Evolutionary conservation across 2,113 vertebrate species (phyloP).

Genomic region (Leucopsar rothschildi): DNA sequence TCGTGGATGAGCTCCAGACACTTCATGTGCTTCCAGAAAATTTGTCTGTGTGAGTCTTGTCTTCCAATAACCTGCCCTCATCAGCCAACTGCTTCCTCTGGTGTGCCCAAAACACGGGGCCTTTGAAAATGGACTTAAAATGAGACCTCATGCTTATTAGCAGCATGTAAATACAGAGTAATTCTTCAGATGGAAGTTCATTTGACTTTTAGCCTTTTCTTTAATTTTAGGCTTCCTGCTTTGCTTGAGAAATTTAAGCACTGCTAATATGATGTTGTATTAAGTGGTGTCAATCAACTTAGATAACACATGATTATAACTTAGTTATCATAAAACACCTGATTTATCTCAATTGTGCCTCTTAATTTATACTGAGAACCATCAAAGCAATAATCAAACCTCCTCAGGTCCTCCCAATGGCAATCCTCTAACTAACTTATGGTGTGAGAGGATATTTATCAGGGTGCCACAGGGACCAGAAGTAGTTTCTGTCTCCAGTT

Average conservation of each 20-base stretch:
- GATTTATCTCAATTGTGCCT: neutral
- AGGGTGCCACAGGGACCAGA: neutral
- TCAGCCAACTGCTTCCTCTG: neutral
- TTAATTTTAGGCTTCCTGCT: neutral
- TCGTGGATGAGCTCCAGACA: neutral
- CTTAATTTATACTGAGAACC: neutral
- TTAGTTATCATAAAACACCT: neutral
- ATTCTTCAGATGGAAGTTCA: neutral
- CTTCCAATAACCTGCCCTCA: neutral
- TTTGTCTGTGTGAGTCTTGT: neutral
- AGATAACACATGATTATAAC: neutral
- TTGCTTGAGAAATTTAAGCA: neutral
- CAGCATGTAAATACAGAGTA: neutral
- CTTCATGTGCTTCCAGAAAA: slow-evolving; percentile 10
- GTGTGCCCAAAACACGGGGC: neutral
- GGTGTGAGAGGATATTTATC: neutral
- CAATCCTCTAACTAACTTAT: neutral
- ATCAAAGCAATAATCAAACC: neutral
- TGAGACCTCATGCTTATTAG: neutral
- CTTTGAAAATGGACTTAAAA: neutral
- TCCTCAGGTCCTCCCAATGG: neutral
- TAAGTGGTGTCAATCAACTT: neutral
- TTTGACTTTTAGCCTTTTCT: neutral
- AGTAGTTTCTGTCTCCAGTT: neutral
- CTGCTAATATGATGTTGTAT: neutral